Percentiles rank a stretch among this genome's conserved stretches.
phyloP scores from a whole-genome alignment of 2,113 vertebrate genomes.

The Sciurus niger region DNA sequence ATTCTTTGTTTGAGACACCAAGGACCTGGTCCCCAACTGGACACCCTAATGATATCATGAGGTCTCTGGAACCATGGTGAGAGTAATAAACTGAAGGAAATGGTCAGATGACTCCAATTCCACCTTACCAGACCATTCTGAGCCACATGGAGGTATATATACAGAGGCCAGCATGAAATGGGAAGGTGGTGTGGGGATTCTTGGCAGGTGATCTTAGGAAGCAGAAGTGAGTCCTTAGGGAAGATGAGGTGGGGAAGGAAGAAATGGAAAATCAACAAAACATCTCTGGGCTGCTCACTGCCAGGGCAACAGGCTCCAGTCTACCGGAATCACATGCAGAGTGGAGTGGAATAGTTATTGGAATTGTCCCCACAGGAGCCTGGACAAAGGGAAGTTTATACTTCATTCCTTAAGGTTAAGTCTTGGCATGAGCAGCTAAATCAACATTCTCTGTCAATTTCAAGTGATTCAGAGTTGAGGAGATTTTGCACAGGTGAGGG shows the following conservation, averaged over 20 bases:
- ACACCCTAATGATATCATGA: no score
- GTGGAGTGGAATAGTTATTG: no score
- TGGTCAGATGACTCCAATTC: neutral
- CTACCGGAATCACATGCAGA: neutral
- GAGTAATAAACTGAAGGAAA: neutral
- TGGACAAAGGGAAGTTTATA: rapidly evolving
- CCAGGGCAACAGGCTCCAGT: neutral
- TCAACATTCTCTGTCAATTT: neutral
- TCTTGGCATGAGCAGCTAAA: neutral
- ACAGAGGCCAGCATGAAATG: neutral
- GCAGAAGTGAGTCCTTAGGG: neutral
- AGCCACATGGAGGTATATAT: rapidly evolving
- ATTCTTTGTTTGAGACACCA: no score
- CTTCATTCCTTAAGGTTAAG: neutral
- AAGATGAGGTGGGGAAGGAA: neutral
- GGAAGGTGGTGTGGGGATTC: neutral
- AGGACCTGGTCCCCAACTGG: no score
- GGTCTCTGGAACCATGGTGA: neutral
- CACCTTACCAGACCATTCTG: no score
- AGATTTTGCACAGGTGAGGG: neutral
- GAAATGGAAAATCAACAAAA: neutral
- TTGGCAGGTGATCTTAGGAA: neutral
- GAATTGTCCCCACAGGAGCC: neutral
- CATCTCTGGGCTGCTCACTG: neutral
- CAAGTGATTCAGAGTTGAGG: neutral